phyloP scores from a whole-genome alignment of 2,888 invertebrate species.

The Hypena proboscidalis region DNA sequence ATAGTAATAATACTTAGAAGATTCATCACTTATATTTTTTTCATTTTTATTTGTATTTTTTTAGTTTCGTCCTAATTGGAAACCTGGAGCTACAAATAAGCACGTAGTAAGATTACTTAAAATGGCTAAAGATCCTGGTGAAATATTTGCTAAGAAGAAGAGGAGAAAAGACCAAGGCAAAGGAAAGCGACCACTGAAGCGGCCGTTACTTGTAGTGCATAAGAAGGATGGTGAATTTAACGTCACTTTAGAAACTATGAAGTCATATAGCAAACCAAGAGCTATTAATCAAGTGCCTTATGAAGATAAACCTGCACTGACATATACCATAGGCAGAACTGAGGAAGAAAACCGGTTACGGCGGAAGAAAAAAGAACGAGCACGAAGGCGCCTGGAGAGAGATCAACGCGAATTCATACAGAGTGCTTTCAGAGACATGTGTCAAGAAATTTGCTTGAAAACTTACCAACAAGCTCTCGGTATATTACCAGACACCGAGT shows the following conservation, averaged over 20 bases:
- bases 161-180: constrained; percentile 54
- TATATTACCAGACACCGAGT: constrained; percentile 67
- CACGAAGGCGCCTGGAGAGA: constrained; percentile 68
- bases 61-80: constrained; percentile 77
- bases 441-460: constrained; percentile 74
- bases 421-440: constrained; percentile 73
- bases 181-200: constrained; percentile 64
- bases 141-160: constrained; percentile 65
- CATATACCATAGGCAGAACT: constrained; percentile 74
- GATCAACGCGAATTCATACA: constrained; percentile 72
- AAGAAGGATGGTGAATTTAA: constrained; percentile 76
- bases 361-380: constrained; percentile 66
- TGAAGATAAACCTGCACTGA: constrained; percentile 72
- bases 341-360: constrained; percentile 73
- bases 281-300: constrained; percentile 71
- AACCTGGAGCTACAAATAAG: constrained; percentile 76
- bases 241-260: constrained; percentile 80
- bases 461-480: constrained; percentile 78
- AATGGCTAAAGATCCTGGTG: constrained; percentile 69
- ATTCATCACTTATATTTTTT: constrained; percentile 24
- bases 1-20: background rate
- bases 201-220: constrained; percentile 70
- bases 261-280: constrained; percentile 62
- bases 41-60: constrained; percentile 45
- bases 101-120: constrained; percentile 68